Base-by-base conservation (phyloP, 2,888 invertebrate species). In the Latrodectus hesperus region DNA sequence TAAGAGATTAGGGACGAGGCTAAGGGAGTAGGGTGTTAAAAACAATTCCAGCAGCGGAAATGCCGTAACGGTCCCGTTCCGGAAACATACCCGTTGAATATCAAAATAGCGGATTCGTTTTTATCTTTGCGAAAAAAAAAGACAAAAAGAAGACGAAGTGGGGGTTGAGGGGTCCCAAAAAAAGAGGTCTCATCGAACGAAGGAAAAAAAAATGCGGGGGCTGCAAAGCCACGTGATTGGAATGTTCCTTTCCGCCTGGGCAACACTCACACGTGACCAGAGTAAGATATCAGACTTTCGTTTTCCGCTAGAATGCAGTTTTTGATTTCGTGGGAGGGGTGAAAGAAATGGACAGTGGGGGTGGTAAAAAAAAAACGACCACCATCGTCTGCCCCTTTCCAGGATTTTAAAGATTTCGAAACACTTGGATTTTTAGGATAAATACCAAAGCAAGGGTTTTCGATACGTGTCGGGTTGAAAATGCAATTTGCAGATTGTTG, bases 241-340 rank as follows among this genome's bases (percentile, higher is more conserved):
- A 84, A 84, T 84, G 84, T 84, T 72, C 75, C 73, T 73, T 74
- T 79, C 79, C 79, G 79, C 79, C 70, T 52, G 71, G 80, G 49
- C 64, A 10, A 16, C 65, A 10, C 77, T 53, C 14, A 64, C 77
- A 77, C 84, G 84, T 84, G 84, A 84, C 84, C 38, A 17, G 84
- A 64, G 10, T 84, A 65, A 70, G 51, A 78, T 51, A 67, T 17
- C 71, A 52, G 71, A 10, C 12, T 17, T 38, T 22, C 52, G 64
- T 71, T 84, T 84, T 84, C 77, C 77, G 84, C 84, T 64, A 84
- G 72, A 78, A 78, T 64, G 84, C 65, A 65, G 84, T 84, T 84
- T 77, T 73, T 77, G 77, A 84, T 76, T 77, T 72, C 52, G 60
- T 16, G 60, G 60, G 60, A n/a, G 12, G 60, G 16, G 12, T 4